Evolutionary conservation across 2,797 vertebrate genomes (phyloP).

Genomic region (Enteromius viviparus): DNA sequence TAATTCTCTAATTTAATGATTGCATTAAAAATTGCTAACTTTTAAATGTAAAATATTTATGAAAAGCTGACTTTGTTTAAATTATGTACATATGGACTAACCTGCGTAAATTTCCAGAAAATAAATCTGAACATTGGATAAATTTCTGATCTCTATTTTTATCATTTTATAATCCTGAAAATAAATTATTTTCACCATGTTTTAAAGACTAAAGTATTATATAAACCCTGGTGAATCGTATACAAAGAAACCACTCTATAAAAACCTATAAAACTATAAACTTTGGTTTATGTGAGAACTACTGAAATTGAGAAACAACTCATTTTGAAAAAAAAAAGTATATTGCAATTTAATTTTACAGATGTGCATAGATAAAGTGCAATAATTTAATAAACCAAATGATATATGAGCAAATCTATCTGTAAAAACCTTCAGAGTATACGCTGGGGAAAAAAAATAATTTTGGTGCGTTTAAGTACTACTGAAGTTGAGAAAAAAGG

Average conservation of each 20-base stretch:
- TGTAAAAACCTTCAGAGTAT: not conserved
- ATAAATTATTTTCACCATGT: not conserved
- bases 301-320: not conserved
- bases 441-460: not conserved
- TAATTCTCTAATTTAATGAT: not conserved
- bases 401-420: not conserved
- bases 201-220: not conserved
- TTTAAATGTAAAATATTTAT: not conserved
- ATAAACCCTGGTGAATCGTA: no score
- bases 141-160: not conserved
- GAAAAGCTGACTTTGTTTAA: not conserved
- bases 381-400: not conserved
- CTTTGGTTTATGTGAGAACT: not conserved
- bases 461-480: not conserved
- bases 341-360: not conserved
- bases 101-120: not conserved
- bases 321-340: no score
- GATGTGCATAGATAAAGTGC: not conserved
- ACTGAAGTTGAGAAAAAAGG: not conserved
- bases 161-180: not conserved
- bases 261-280: not conserved
- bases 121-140: not conserved
- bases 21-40: not conserved
- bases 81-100: not conserved
- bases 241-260: not conserved